These are phyloP conservation scores for Mustela lutreola DNA, from an alignment of 2,113 vertebrate species.

Conservation along the genomic window DNA sequence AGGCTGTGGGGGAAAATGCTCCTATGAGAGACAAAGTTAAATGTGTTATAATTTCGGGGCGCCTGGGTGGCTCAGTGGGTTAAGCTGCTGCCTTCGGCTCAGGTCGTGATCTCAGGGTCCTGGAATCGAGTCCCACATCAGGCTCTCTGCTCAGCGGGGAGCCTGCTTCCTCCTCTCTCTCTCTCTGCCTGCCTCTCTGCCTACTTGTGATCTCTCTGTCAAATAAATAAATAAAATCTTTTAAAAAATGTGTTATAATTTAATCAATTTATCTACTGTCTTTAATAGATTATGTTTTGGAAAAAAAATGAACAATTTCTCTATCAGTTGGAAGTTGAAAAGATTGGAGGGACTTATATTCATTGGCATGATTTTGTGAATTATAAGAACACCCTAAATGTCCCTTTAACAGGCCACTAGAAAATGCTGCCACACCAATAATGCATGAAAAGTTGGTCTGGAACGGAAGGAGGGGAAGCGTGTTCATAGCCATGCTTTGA, in stretches of 20 bases:
- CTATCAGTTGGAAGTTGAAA: background rate
- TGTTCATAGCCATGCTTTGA: conserved; percentile 13
- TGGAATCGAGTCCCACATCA: too few relatives aligned
- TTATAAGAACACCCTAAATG: background rate
- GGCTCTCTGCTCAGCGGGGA: too few relatives aligned
- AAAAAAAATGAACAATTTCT: background rate
- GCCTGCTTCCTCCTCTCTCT: too few relatives aligned
- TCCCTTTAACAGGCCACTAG: background rate
- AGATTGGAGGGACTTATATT: background rate
- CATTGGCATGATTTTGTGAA: conserved; percentile 7
- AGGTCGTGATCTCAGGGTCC: too few relatives aligned
- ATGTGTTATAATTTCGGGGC: background rate
- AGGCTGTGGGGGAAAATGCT: background rate
- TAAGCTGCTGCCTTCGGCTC: too few relatives aligned
- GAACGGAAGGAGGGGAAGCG: background rate
- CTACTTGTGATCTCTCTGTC: too few relatives aligned
- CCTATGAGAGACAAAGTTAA: background rate
- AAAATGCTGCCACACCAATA: background rate
- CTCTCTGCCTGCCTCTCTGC: too few relatives aligned
- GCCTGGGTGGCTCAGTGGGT: too few relatives aligned
- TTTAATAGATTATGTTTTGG: background rate
- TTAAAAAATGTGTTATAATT: background rate
- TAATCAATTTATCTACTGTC: background rate
- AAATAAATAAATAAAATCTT: too few relatives aligned
- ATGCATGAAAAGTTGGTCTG: background rate